phyloP scores from a whole-genome alignment of 2,888 invertebrate genomes.

The Aspidiotus rigidus region DNA sequence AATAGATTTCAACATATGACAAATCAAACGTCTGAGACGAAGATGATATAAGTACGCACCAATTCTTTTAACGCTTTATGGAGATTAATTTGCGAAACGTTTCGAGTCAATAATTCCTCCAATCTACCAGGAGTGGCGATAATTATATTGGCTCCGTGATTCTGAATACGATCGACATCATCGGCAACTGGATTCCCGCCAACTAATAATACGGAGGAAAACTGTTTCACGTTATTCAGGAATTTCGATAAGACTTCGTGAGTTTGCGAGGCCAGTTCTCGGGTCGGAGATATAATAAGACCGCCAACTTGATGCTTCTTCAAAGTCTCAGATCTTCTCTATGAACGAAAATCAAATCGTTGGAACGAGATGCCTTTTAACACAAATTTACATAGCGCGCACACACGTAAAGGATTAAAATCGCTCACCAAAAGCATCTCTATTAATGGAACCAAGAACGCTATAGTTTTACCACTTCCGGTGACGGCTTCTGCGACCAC shows the following conservation, averaged over 20 bases:
- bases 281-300: conserved; percentile 86
- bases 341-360: conserved; percentile 42
- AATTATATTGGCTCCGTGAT: conserved; percentile 70
- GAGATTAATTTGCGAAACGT: conserved; percentile 56
- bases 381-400: neutral
- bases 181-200: conserved; percentile 75
- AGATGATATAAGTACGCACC: conserved; percentile 46
- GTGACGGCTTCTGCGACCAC: conserved; percentile 97
- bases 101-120: conserved; percentile 70
- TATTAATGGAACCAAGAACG: conserved; percentile 85
- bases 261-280: conserved; percentile 89
- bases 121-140: conserved; percentile 92
- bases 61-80: conserved; percentile 64
- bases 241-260: conserved; percentile 53
- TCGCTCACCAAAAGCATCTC: conserved; percentile 60
- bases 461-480: conserved; percentile 95
- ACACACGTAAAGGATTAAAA: neutral
- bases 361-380: neutral
- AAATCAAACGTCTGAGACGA: neutral
- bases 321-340: conserved; percentile 54
- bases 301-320: conserved; percentile 71
- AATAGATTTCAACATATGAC: neutral
- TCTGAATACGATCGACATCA: conserved; percentile 59
- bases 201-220: conserved; percentile 58
- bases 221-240: conserved; percentile 45